A percentile compares a stretch with the other conserved stretches of the same genome.
Evolutionary conservation across 2,888 invertebrate species (phyloP).

Genomic region (Sicus ferrugineus): DNA sequence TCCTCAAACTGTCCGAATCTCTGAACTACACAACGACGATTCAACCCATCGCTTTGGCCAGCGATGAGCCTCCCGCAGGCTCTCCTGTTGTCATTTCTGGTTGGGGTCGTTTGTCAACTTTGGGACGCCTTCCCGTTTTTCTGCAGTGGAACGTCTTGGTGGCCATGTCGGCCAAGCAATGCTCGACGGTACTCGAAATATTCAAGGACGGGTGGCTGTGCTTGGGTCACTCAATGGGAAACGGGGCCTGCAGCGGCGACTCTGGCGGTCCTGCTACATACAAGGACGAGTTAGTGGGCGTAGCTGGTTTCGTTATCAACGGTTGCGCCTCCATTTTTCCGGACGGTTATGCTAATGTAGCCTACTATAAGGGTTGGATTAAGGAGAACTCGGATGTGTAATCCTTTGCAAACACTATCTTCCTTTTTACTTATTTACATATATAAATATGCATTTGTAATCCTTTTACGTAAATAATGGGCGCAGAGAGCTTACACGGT

Average conservation of each 20-base stretch:
- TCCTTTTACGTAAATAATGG: too few relatives aligned
- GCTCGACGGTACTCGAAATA: conserved; percentile 40
- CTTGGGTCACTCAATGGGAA: conserved; percentile 45
- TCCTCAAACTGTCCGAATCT: conserved; percentile 41
- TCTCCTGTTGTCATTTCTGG: conserved; percentile 47
- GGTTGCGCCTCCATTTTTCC: conserved; percentile 52
- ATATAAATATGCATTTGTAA: too few relatives aligned
- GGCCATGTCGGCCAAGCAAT: conserved; percentile 44
- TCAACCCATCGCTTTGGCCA: conserved; percentile 44
- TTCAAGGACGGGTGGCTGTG: conserved; percentile 45
- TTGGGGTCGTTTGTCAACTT: conserved; percentile 46
- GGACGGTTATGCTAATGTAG: conserved; percentile 58
- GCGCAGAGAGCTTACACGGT: too few relatives aligned
- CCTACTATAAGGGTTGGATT: conserved; percentile 46
- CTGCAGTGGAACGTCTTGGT: conserved; percentile 50
- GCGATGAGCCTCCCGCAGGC: conserved; percentile 37
- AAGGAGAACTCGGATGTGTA: conserved; percentile 32
- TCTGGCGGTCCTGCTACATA: conserved; percentile 62
- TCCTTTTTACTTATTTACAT: too few relatives aligned
- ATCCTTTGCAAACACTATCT: too few relatives aligned
- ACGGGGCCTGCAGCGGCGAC: conserved; percentile 60
- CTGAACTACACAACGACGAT: conserved; percentile 43
- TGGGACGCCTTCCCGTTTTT: conserved; percentile 45
- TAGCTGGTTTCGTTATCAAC: conserved; percentile 55
- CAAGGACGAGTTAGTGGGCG: conserved; percentile 50